These are phyloP conservation scores for Trachelus tabidus DNA, from an alignment of 2,888 invertebrate genomes.

Conservation along the genomic window DNA sequence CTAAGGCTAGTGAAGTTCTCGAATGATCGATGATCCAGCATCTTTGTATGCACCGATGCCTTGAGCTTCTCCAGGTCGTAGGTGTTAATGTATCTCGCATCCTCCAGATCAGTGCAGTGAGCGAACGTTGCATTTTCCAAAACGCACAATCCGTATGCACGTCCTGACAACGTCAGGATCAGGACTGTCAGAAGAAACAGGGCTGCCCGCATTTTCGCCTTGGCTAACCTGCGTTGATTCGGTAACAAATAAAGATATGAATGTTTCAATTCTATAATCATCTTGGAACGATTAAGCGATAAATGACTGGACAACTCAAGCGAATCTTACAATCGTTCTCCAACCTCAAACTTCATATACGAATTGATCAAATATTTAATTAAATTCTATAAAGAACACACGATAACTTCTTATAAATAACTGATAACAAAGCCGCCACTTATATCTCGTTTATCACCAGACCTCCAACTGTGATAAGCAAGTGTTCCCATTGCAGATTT, in stretches of 20 bases:
- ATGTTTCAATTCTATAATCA: conserved; percentile 8
- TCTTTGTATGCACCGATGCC: conserved; percentile 27
- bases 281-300: conserved; percentile 21
- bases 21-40: conserved; percentile 52
- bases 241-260: neutral
- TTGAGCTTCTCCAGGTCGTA: conserved; percentile 45
- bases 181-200: conserved; percentile 34
- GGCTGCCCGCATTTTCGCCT: conserved; percentile 49
- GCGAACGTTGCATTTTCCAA: conserved; percentile 43
- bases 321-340: neutral
- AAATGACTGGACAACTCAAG: neutral
- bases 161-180: conserved; percentile 35
- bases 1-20: conserved; percentile 72
- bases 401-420: neutral
- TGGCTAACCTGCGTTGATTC: conserved; percentile 33
- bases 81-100: conserved; percentile 48
- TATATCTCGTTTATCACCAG: neutral
- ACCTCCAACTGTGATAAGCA: neutral
- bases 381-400: neutral
- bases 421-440: neutral
- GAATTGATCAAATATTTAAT: neutral
- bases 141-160: conserved; percentile 43
- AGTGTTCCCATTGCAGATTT: neutral
- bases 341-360: neutral
- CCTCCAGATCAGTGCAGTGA: conserved; percentile 50